Evolutionary conservation across 2,113 vertebrate species (phyloP), one percentile per base, ranked within the genome.

Genomic region (Willisornis vidua): DNA sequence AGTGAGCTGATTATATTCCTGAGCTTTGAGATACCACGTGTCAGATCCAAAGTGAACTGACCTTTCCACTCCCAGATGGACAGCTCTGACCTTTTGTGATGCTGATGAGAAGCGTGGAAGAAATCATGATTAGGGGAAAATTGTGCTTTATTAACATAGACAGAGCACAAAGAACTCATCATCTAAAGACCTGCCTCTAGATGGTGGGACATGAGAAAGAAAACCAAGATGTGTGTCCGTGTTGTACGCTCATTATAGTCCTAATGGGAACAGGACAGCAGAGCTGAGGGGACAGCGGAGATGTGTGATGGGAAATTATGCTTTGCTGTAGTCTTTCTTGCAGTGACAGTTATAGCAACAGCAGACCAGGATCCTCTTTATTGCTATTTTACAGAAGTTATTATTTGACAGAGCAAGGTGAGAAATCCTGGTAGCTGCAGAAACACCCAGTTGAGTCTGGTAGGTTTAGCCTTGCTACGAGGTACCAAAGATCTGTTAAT

Each of bases 81-180:
- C 94, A 95, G 87, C 59, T 95, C 74, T 82, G 73, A 97, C 96
- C 97, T 97, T 98, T 93, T 58, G 76, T 48, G 73, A 67, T 61
- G 54, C 93, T 83, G 58, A 92, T 87, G 81, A 93, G 89, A 85
- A 97, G 78, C 45, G 8, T 62, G 91, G 87, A 87, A 59, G 81
- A 95, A 97, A 97, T 89, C 62, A 84, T 37, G 85, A 89, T 89
- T 79, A 87, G 33, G 65, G 93, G 52, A 16, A 75, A 78, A 54
- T n/a, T 1, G 16, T 86, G 71, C 76, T 87, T 93, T 57, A 74
- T 79, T 96, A 96, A 63, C 5, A 37, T 52, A 87, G 59, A 55
- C 82, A 94, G 90, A 79, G 85, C 80, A 72, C 48, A 88, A 79
- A 91, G 74, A 25, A 22, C 46, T 94, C 82, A 88, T 96, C 54